Evolutionary conservation across 1,140 invertebrate species (phyloP).

Genomic region (Chymomyza costata): DNA sequence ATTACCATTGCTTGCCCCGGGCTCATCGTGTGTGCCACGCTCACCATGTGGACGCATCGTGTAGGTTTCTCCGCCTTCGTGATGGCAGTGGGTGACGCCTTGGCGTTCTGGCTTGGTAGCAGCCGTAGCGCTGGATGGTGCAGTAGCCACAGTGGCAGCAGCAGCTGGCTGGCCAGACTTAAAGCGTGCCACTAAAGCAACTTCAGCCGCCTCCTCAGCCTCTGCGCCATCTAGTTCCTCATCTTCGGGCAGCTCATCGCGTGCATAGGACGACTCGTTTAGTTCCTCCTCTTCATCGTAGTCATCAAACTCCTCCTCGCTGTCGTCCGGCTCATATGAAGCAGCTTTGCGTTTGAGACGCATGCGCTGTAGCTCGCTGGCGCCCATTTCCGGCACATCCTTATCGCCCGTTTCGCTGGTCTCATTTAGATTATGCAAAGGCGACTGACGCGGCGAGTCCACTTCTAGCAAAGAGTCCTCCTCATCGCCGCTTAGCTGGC

Average conservation of each 20-base stretch:
- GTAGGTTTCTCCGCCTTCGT: constrained; percentile 80
- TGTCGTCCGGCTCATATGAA: constrained; percentile 61
- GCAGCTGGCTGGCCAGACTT: constrained; percentile 18
- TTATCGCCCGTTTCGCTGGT: constrained; percentile 44
- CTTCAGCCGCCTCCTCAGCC: constrained; percentile 43
- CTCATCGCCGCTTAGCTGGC: constrained; percentile 75
- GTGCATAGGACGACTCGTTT: constrained; percentile 22
- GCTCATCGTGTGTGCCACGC: no score
- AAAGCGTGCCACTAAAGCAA: constrained; percentile 51
- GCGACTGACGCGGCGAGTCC: constrained; percentile 78
- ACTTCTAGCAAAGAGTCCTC: constrained; percentile 79
- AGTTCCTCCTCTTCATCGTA: constrained; percentile 70
- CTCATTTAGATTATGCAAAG: constrained; percentile 77
- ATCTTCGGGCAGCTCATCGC: constrained; percentile 44
- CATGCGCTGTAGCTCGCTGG: constrained; percentile 41
- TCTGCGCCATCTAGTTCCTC: constrained; percentile 58
- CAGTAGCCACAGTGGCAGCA: constrained; percentile 25
- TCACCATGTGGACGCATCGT: constrained; percentile 79
- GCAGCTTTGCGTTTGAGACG: constrained; percentile 54
- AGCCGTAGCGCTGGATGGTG: not conserved
- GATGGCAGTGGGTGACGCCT: constrained; percentile 81
- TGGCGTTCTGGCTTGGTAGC: constrained; percentile 40
- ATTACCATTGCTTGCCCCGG: no score
- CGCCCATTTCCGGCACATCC: constrained; percentile 3
- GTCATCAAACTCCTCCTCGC: constrained; percentile 63